Base-by-base conservation (phyloP, 64 coral and sea anemone species). In the Montipora efflorescens region DNA sequence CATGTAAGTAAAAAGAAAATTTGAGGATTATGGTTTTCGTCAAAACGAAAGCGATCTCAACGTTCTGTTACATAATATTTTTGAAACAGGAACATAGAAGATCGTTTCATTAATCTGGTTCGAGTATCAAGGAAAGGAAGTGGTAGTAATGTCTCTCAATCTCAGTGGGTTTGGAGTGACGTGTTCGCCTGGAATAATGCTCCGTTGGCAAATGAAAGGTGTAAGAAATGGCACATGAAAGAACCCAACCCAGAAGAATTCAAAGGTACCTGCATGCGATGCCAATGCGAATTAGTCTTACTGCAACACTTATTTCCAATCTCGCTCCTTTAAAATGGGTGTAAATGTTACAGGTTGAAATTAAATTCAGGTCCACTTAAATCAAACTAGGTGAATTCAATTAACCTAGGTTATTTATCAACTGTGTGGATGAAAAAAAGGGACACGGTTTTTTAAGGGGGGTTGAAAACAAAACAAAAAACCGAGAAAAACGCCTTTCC, bases 161-260 rank as follows among this genome's bases (percentile, higher is more conserved):
- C 66, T 5, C 82, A 86, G 82, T 86, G 82, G 82, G 82, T 86
- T 45, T 86, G 82, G 82, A 86, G 82, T 72, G 82, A 86, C 8
- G 8, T 86, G 46, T 86, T 86, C 66, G 62, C 82, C 47, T 86
- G 82, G 82, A 86, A 72, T 8, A 86, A 86, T 8, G 66, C 44
- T 7, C 82, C 66, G 3, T 72, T 36, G 82, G 82, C 82, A 0
- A 50, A 50, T 10, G 46, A 71, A 12, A 86, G 82, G 19, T 86
- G 82, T 7, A 86, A 50, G 3, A 86, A 69, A 18, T 86, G 82
- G 82, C 66, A 86, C 71, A 14, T n/a, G 7, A 48, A 49, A 20
- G 64, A 86, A 72, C 82, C 82, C 8, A 86, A 47, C 19, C 82
- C 82, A 49, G 64, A 23, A 1, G 20, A 70, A 72, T 86, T 86